Conservation (phyloP, 2,797 vertebrate genomes). For the Pangasius macronema region DNA sequence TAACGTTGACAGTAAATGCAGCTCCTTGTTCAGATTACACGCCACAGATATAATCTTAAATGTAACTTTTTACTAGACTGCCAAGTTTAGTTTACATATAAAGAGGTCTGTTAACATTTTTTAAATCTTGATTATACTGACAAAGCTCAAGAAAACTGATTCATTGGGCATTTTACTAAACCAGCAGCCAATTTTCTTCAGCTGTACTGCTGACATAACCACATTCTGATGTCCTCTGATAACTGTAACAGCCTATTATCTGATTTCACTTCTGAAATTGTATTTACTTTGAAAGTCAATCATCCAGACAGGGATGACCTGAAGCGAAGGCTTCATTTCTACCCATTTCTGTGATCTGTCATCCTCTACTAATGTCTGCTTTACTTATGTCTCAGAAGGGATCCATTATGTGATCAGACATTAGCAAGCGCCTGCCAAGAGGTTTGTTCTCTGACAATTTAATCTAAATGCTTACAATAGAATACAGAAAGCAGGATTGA, state of each 20-base stretch:
- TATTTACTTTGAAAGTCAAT: slow-evolving; percentile 48
- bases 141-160: background rate
- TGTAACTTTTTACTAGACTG: background rate
- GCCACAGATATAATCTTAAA: background rate
- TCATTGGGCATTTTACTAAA: background rate
- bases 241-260: slow-evolving; percentile 31
- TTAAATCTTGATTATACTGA: background rate
- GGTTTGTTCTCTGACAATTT: slow-evolving; percentile 48
- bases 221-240: slow-evolving; percentile 27
- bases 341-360: slow-evolving; percentile 48
- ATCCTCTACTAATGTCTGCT: slow-evolving; percentile 48
- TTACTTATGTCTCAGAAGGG: slow-evolving; percentile 45
- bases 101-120: background rate
- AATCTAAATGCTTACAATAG: slow-evolving; percentile 45
- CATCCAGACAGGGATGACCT: slow-evolving; percentile 27
- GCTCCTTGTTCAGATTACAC: background rate
- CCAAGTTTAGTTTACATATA: background rate
- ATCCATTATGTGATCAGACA: slow-evolving; percentile 54
- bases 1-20: background rate
- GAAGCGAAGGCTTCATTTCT: slow-evolving; percentile 27
- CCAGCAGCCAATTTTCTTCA: background rate
- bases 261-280: slow-evolving; percentile 33
- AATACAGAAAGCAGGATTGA: slow-evolving; percentile 31
- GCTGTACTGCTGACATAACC: slow-evolving; percentile 17
- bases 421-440: slow-evolving; percentile 46